Evolutionary conservation across 2,888 invertebrate species (phyloP).

Genomic region (Malachius bipustulatus): DNA sequence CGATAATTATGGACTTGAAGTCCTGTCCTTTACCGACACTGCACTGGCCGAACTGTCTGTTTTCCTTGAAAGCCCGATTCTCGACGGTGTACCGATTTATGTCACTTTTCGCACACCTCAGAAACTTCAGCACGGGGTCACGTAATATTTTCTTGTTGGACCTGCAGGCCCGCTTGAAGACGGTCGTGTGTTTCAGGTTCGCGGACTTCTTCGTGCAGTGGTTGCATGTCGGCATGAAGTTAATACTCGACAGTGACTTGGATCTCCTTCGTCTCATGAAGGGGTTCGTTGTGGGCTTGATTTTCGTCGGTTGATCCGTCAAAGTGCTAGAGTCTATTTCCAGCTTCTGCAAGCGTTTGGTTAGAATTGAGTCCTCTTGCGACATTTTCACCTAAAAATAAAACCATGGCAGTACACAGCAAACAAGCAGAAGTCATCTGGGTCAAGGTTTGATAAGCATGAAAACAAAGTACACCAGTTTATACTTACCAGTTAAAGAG

Average conservation of each 20-base stretch:
- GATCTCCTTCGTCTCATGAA: slow-evolving; percentile 33
- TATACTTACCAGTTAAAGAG: slow-evolving; percentile 19
- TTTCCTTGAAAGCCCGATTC: slow-evolving; percentile 15
- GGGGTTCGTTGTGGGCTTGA: slow-evolving; percentile 25
- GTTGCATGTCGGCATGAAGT: slow-evolving; percentile 29
- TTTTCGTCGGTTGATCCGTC: slow-evolving; percentile 14
- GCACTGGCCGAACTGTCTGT: slow-evolving; percentile 30
- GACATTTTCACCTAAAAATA: slow-evolving; percentile 29
- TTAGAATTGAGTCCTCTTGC: slow-evolving; percentile 33
- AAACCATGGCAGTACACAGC: no score
- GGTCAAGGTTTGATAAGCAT: slow-evolving; percentile 23
- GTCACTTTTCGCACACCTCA: slow-evolving; percentile 29
- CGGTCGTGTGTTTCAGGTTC: slow-evolving; percentile 28
- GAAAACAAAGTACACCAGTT: slow-evolving; percentile 14
- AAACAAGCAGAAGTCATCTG: slow-evolving; percentile 15
- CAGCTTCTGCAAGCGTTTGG: slow-evolving; percentile 31
- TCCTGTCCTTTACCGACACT: slow-evolving; percentile 27
- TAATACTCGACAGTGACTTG: slow-evolving; percentile 34
- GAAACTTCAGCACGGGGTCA: slow-evolving; percentile 45
- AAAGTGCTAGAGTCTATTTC: slow-evolving; percentile 30
- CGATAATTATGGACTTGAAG: slow-evolving; percentile 34
- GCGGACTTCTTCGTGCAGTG: slow-evolving; percentile 25
- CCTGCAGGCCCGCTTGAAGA: slow-evolving; percentile 29
- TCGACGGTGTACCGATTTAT: slow-evolving; percentile 13
- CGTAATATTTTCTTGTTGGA: slow-evolving; percentile 39